phyloP scores from a whole-genome alignment of 2,888 invertebrate genomes.

The Chironomus tentans region DNA sequence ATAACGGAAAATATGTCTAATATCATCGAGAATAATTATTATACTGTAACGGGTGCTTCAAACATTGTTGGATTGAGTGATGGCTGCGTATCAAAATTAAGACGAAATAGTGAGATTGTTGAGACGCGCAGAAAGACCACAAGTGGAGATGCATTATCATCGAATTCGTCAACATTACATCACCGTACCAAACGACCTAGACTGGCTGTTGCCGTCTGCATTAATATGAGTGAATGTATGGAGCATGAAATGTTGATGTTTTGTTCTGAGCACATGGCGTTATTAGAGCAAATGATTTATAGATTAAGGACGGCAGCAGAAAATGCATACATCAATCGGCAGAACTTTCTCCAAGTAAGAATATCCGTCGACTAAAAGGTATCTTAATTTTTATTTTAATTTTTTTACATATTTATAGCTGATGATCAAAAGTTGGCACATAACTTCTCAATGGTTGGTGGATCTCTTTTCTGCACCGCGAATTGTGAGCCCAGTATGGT shows the following conservation, averaged over 20 bases:
- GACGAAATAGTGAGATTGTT: constrained; percentile 35
- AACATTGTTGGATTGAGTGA: constrained; percentile 31
- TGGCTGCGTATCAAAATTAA: constrained; percentile 35
- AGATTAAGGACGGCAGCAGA: constrained; percentile 59
- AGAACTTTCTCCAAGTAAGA: constrained; percentile 46
- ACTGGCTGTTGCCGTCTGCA: constrained; percentile 57
- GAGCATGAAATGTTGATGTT: constrained; percentile 61
- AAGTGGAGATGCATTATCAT: constrained; percentile 21
- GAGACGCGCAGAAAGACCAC: constrained; percentile 34
- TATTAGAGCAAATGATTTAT: constrained; percentile 63
- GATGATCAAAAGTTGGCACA: constrained; percentile 46
- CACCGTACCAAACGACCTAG: constrained; percentile 42
- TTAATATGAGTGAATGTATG: constrained; percentile 48
- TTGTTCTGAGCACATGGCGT: constrained; percentile 69
- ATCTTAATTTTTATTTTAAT: background rate
- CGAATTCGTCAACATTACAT: constrained; percentile 5
- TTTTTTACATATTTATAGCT: constrained; percentile 33
- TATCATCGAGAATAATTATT: constrained; percentile 21
- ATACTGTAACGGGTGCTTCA: constrained; percentile 13
- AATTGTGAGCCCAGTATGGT: constrained; percentile 56
- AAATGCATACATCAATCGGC: constrained; percentile 49
- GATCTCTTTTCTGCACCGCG: constrained; percentile 62
- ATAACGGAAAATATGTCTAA: constrained; percentile 8
- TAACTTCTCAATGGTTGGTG: constrained; percentile 47
- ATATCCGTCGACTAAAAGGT: background rate